These are phyloP conservation scores for Anguilla obscura DNA, from an alignment of 2,797 vertebrate species.

Conservation along the genomic window DNA sequence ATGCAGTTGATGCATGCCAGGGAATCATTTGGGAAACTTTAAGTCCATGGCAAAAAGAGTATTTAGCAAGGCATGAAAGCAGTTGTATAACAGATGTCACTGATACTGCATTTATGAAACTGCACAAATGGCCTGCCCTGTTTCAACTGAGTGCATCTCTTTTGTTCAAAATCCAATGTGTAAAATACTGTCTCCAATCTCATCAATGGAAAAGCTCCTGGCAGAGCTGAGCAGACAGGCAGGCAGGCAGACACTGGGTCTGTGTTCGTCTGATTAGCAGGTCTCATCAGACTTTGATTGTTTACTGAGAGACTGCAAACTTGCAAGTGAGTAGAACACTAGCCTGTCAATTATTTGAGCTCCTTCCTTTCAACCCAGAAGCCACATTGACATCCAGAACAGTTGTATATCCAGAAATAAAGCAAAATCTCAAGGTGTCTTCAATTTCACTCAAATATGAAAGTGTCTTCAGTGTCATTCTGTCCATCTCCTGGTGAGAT, in stretches of 20 bases:
- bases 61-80: not conserved
- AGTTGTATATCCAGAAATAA: slow-evolving; percentile 18
- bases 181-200: slow-evolving; percentile 14
- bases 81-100: slow-evolving; percentile 13
- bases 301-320: slow-evolving; percentile 32
- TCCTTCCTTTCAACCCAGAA: slow-evolving; percentile 7
- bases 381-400: slow-evolving; percentile 24
- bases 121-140: slow-evolving; percentile 8
- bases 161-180: slow-evolving; percentile 24
- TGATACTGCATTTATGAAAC: slow-evolving; percentile 16
- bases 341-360: slow-evolving; percentile 31
- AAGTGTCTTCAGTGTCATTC: slow-evolving; percentile 41
- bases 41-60: not conserved
- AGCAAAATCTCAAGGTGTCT: slow-evolving; percentile 30
- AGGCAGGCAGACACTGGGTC: not conserved
- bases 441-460: slow-evolving; percentile 22
- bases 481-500: slow-evolving; percentile 36
- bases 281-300: slow-evolving; percentile 25
- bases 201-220: slow-evolving; percentile 18
- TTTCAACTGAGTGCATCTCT: slow-evolving; percentile 8
- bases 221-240: not conserved
- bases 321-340: slow-evolving; percentile 2
- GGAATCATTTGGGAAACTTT: not conserved
- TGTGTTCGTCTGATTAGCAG: slow-evolving; percentile 27
- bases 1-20: not conserved